Evolutionary conservation across 2,888 invertebrate genomes (phyloP), one percentile per base, ranked within the genome.

Genomic region (Sympetrum striolatum): DNA sequence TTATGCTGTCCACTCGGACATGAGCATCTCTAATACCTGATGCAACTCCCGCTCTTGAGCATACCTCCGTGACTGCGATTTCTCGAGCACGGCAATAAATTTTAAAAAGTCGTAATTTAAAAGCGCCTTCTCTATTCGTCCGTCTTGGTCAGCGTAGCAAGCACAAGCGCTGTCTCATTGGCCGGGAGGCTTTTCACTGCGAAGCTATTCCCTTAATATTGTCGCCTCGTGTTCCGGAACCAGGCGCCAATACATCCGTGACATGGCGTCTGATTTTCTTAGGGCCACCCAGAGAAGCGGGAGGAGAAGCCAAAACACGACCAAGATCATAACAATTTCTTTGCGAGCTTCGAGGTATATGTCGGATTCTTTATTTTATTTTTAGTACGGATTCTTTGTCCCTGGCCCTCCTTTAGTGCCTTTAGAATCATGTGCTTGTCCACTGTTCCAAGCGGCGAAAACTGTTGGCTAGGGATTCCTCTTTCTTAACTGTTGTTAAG

Each of bases 201-300:
- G 31, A 53, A 53, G 31, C 58, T 81, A 48, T 81, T 58, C 82
- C 60, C 25, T 31, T 73, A 31, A 37, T 58, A 60, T 35, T 15
- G 58, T 86, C 37, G 31, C n/a, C 86, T 25, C 37, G 60, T 37
- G 60, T 58, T 64, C 86, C 37, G 86, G 86, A 37, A 44, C 60
- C 53, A 35, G 31, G 37, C 86, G 64, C 86, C 86, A 60, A 64
- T 86, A n/a, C 86, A 39, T 60, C 35, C 86, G 60, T 86, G 86
- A 86, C 82, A 82, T 82, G 82, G 82, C 22, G n/a, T 58, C 58
- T 18, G 31, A 81, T n/a, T 81, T 53, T 82, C 10, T 58, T 82
- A 58, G 31, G 82, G 58, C 86, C 86, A 86, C 86, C 86, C 86
- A 86, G 37, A n/a, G 14, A 22, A 86, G 35, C 86, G 31, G 39